phyloP scores from a whole-genome alignment of 2,113 vertebrate genomes.

The Nothobranchius furzeri region DNA sequence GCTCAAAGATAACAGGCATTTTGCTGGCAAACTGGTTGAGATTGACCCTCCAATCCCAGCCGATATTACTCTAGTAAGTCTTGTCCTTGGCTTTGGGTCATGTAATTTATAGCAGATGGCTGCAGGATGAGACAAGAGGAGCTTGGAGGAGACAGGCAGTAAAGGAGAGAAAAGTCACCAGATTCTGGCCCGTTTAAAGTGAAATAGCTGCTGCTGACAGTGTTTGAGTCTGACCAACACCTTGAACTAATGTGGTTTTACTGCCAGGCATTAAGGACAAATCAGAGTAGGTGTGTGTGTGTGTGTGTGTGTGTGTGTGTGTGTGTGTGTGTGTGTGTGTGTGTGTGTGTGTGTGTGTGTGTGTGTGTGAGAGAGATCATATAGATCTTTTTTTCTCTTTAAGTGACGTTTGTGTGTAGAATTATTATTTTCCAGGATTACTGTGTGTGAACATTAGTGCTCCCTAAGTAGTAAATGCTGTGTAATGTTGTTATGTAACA shows the following conservation, averaged over 20 bases:
- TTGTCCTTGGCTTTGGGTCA: slow-evolving; percentile 58
- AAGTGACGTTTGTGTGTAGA: background rate
- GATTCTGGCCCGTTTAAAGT: slow-evolving; percentile 27
- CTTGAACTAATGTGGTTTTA: slow-evolving; percentile 38
- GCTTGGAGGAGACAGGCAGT: slow-evolving; percentile 27
- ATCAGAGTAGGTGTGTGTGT: slow-evolving; percentile 1
- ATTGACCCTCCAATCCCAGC: slow-evolving; percentile 18
- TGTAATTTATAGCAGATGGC: slow-evolving; percentile 55
- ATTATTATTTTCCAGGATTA: slow-evolving; percentile 1
- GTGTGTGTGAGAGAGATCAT: background rate
- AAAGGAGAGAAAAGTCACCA: slow-evolving; percentile 30
- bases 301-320: background rate
- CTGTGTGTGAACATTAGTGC: slow-evolving; percentile 21
- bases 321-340: background rate
- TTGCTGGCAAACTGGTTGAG: background rate
- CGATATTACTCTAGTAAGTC: slow-evolving; percentile 35
- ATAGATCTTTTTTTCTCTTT: background rate
- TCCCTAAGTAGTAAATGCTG: slow-evolving; percentile 57
- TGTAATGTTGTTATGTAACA: slow-evolving; percentile 64
- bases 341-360: background rate
- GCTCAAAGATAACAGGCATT: slow-evolving; percentile 17
- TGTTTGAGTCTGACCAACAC: slow-evolving; percentile 25
- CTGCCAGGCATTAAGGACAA: slow-evolving; percentile 14
- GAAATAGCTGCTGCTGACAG: slow-evolving; percentile 21
- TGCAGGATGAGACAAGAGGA: slow-evolving; percentile 34